Evolutionary conservation across 2,797 vertebrate genomes (phyloP).

Genomic region (Macrochelys suwanniensis): DNA sequence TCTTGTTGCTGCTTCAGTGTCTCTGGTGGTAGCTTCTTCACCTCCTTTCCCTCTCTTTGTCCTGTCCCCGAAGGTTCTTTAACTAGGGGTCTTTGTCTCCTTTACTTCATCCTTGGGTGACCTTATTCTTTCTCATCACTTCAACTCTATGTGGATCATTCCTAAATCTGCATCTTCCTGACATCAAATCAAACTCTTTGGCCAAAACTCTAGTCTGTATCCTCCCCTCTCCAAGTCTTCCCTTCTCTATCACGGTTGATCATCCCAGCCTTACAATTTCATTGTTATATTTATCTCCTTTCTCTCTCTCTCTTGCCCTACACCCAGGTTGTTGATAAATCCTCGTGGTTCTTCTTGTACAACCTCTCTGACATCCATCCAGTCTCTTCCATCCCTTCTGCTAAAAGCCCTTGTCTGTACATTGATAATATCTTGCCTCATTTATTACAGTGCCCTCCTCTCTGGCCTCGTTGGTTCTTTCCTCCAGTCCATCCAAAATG

Average conservation of each 20-base stretch:
- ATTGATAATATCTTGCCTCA: constrained; percentile 19
- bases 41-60: background rate
- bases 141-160: background rate
- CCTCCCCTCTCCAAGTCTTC: background rate
- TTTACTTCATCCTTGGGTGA: background rate
- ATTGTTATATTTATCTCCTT: constrained; percentile 38
- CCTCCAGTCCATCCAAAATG: constrained; percentile 27
- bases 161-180: background rate
- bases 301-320: constrained; percentile 39
- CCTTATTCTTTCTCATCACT: background rate
- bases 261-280: constrained; percentile 28
- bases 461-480: background rate
- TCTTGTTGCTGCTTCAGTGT: background rate
- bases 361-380: background rate
- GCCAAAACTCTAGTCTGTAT: background rate
- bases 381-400: background rate
- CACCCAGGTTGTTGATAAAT: constrained; percentile 39
- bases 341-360: constrained; percentile 18
- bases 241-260: background rate
- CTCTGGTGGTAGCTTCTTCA: background rate
- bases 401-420: constrained; percentile 25
- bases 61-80: background rate
- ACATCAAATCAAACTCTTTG: background rate
- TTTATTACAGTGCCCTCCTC: background rate
- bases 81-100: background rate